A percentile compares a stretch with the other conserved stretches of the same genome.
Conservation (phyloP, 1,140 invertebrate species). For the Euura saliciscinereae region DNA sequence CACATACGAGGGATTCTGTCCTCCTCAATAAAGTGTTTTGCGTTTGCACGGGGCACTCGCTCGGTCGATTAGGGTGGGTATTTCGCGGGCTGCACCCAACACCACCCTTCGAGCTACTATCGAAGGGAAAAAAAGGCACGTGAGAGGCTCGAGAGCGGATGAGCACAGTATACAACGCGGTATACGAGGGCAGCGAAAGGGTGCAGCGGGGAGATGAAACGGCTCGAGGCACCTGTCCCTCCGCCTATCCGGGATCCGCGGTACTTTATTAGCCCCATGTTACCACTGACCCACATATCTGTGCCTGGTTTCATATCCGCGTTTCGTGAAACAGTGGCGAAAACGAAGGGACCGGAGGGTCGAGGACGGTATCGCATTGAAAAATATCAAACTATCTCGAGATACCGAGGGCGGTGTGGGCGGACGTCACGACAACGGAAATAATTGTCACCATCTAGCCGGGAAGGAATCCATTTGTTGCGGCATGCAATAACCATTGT, state of each 20-base stretch:
- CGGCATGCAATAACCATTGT: neutral
- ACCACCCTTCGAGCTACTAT: too few relatives aligned
- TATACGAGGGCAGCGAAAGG: neutral
- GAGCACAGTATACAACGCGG: neutral
- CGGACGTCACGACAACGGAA: neutral
- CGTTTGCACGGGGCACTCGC: neutral
- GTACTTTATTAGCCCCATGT: neutral
- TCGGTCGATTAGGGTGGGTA: neutral
- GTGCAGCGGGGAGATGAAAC: neutral
- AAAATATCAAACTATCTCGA: neutral
- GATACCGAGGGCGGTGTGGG: neutral
- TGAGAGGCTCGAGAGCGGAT: neutral
- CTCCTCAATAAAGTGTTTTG: neutral
- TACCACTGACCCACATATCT: neutral
- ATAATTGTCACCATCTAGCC: neutral
- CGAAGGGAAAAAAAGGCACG: neutral
- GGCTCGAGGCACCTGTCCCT: neutral
- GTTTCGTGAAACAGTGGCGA: neutral
- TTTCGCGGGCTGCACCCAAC: neutral
- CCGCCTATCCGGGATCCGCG: neutral
- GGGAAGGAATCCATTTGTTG: neutral
- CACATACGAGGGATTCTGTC: neutral
- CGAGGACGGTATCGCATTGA: neutral
- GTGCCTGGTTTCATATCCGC: neutral
- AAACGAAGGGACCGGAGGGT: neutral